Base-by-base conservation (phyloP, 2,888 invertebrate genomes). In the Noctua pronuba region DNA sequence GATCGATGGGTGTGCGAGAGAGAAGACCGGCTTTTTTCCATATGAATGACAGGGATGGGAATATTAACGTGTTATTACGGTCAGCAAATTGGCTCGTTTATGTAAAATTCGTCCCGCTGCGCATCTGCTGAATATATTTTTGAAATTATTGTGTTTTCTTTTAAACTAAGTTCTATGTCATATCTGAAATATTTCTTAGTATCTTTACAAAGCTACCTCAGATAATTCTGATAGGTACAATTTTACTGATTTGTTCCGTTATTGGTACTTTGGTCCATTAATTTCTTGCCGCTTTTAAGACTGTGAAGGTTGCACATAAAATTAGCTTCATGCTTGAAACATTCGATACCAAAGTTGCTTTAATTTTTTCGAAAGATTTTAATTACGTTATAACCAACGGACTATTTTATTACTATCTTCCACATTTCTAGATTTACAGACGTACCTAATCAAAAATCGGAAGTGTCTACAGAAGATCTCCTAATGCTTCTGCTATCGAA, bases 71-170 rank as follows among this genome's bases (percentile, higher is more conserved):
- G 93, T 94, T 94, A 94, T 95, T 94, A 94, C 85, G 89, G 88
- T 88, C 90, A 87, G 92, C 89, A 94, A 95, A 94, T 95, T 94
- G 93, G 91, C 90, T 92, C 92, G 91, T 94, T 95, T 94, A 94
- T 93, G 94, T 93, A 93, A 94, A 95, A 93, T 92, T 92, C 91
- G 69, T 79, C 65, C 73, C 82, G 84, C 69, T 86, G 75, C 66
- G 75, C 88, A 89, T 88, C 88, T 88, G 89, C 84, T 86, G 77
- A 75, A 86, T 80, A 71, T 82, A 52, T 84, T 16, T 76, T 79
- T 58, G 64, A 77, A 83, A 79, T 84, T 77, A 78, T 84, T 83
- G 52, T 73, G 60, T 77, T 80, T 82, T 73, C 18, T 74, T 80
- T 60, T 74, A 68, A 69, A 81, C 77, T 78, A 75, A 73, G 18